Evolutionary conservation across 64 coral and sea anemone genomes (phyloP), one percentile per base, ranked within the genome.

Genomic region (Orbicella faveolata): DNA sequence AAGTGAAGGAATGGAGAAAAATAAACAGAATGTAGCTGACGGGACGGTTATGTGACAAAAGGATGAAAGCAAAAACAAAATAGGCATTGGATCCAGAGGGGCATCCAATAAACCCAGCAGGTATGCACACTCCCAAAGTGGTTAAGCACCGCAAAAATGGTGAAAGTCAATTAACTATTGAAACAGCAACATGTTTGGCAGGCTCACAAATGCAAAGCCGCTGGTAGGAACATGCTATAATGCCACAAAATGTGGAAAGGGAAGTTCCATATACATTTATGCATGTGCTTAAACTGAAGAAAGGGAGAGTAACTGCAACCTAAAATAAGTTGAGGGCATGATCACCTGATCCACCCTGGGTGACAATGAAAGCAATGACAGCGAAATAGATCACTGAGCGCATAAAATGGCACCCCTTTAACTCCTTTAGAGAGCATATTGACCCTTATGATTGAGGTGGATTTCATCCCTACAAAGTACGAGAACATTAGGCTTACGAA

Each of bases 391-490:
- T 17, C 53, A 55, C 4, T 75, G 21, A 70, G 66, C 20, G 20
- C 17, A 25, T 52, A 87, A 70, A 36, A 75, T 53, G 14, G 84
- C 69, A 37, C 84, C 69, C 20, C 84, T 25, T 8, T n/a, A 75
- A 19, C 70, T 74, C 23, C 72, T 23, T 53, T 37, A 87, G 2
- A 87, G 48, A 15, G 39, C 65, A 0, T 74, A 53, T 18, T 75
- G 69, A 36, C 84, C 84, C n/a, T 73, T 55, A 26, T 34, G 6
- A 53, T 75, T 74, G 23, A 87, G 52, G 51, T 87, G 84, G 3
- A 87, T 41, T 16, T 68, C 44, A 75, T 75, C 84, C 9, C 3
- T 14, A 17, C 51, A 57, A 73, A 87, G 69, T 6, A 74, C 25
- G 5, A 39, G 51, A 12, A 55, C 18, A 3, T 20, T 30, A 34